Evolutionary conservation across 2,797 vertebrate species (phyloP).

Genomic region (Liparis tanakae): DNA sequence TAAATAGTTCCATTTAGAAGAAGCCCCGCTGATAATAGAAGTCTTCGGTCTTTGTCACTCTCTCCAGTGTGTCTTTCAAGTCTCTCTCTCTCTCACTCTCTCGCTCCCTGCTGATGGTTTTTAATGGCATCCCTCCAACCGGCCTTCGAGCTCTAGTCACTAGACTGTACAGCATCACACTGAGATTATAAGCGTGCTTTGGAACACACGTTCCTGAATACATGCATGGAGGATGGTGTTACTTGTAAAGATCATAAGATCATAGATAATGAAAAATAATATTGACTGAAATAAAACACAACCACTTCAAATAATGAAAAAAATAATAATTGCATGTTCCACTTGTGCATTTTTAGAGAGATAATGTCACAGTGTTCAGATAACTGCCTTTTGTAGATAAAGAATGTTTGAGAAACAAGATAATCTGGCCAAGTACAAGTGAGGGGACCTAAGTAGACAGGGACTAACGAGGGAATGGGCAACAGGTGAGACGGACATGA

Average conservation of each 20-base stretch:
- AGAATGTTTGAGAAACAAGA: background rate
- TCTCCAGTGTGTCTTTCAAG: constrained; percentile 42
- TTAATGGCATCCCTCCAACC: constrained; percentile 61
- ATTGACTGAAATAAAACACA: constrained; percentile 15
- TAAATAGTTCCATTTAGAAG: constrained; percentile 73
- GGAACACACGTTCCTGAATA: constrained; percentile 8
- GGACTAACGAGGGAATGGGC: no score
- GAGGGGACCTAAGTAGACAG: no score
- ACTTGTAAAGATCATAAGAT: constrained; percentile 8
- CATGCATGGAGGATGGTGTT: constrained; percentile 28
- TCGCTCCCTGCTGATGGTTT: constrained; percentile 46
- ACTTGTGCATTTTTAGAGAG: constrained; percentile 17
- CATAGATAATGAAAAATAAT: constrained; percentile 25
- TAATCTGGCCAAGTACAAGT: no score
- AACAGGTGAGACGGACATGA: no score
- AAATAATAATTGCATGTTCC: constrained; percentile 32
- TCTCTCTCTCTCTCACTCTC: constrained; percentile 31
- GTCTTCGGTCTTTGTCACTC: constrained; percentile 75
- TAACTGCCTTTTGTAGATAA: constrained; percentile 19
- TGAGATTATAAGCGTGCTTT: constrained; percentile 32
- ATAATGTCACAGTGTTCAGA: constrained; percentile 7
- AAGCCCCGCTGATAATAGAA: constrained; percentile 79
- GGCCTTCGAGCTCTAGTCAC: constrained; percentile 36
- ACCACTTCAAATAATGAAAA: constrained; percentile 21
- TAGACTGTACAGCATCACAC: constrained; percentile 25